Conservation (phyloP, 2,888 invertebrate genomes). For the Pasiphila rectangulata region DNA sequence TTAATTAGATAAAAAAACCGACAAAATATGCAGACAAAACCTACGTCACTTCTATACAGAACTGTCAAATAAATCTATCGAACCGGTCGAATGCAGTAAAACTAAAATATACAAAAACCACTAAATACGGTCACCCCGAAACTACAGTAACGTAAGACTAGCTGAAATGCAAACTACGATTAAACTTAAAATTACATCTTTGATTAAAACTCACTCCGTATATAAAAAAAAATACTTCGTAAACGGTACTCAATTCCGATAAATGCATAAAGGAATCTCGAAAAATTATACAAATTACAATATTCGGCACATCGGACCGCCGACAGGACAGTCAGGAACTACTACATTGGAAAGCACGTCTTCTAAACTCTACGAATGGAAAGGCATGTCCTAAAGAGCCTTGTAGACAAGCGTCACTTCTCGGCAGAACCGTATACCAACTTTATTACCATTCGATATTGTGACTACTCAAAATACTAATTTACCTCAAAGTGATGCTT, state of each 20-base stretch:
- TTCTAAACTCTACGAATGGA: conserved; percentile 38
- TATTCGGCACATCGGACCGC: conserved; percentile 48
- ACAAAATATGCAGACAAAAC: conserved; percentile 75
- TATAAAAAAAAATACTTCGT: conserved; percentile 65
- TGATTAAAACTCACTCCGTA: conserved; percentile 79
- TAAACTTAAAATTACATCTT: conserved; percentile 79
- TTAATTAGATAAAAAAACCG: conserved; percentile 67
- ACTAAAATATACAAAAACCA: conserved; percentile 73
- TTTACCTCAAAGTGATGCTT: conserved; percentile 21
- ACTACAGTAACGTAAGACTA: conserved; percentile 78
- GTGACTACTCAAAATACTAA: conserved; percentile 12
- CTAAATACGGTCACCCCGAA: conserved; percentile 63
- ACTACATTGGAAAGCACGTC: conserved; percentile 62
- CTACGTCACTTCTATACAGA: conserved; percentile 63
- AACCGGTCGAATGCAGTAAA: conserved; percentile 55
- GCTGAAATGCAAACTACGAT: conserved; percentile 77
- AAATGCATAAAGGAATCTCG: conserved; percentile 63
- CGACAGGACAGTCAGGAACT: conserved; percentile 58
- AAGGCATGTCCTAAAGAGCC: conserved; percentile 28
- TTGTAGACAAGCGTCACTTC: conserved; percentile 15
- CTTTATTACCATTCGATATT: neutral
- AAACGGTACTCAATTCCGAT: conserved; percentile 71
- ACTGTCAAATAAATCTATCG: conserved; percentile 57
- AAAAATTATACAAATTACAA: conserved; percentile 37
- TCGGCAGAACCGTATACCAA: neutral